These are phyloP conservation scores for Coremacera marginata DNA, from an alignment of 2,888 invertebrate species.

Conservation along the genomic window DNA sequence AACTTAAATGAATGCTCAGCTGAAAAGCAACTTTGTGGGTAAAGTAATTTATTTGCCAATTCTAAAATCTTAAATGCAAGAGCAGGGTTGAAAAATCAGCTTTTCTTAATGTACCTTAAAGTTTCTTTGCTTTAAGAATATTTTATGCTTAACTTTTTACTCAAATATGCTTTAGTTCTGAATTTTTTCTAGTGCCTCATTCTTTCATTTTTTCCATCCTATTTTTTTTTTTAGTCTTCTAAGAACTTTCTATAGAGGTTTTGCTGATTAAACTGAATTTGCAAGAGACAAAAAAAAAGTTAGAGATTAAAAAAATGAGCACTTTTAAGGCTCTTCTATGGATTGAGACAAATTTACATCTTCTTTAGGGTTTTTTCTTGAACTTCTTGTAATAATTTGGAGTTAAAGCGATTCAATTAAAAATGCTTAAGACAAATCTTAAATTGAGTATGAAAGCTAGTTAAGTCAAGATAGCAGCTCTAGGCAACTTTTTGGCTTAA, in stretches of 20 bases:
- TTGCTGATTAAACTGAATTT: conserved; percentile 1
- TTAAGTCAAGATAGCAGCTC: no score
- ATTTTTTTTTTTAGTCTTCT: neutral
- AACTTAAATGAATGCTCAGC: neutral
- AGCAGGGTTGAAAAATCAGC: no score
- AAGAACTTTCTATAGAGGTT: conserved; percentile 4
- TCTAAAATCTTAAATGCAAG: neutral
- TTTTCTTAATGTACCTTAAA: neutral
- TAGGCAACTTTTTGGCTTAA: no score
- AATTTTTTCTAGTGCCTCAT: neutral
- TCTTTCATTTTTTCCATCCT: neutral
- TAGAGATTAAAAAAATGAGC: neutral
- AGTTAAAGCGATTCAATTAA: no score
- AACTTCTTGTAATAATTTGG: no score
- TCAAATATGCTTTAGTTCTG: neutral
- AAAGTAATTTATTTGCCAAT: neutral
- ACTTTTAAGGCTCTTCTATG: no score
- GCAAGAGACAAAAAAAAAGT: neutral
- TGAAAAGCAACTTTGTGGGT: neutral
- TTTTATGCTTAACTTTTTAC: neutral
- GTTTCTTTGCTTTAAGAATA: neutral
- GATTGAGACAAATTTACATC: no score
- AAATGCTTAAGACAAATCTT: no score
- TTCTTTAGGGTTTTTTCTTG: no score
- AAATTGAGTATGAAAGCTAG: no score